These are phyloP conservation scores for Natrix natrix DNA, from an alignment of 2,797 vertebrate genomes.

Conservation along the genomic window DNA sequence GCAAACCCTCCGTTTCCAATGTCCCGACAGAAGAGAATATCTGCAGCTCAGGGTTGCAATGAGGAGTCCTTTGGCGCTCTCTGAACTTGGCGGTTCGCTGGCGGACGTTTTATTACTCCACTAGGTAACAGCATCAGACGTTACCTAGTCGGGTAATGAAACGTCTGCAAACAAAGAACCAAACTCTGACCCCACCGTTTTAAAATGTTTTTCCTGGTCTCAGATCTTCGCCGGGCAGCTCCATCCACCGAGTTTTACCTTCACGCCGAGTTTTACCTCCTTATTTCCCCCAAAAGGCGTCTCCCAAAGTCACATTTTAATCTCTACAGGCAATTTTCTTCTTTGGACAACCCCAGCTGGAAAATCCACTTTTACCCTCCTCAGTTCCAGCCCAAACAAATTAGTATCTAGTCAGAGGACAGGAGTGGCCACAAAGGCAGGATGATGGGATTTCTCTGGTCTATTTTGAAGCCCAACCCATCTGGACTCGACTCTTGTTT, in stretches of 20 bases:
- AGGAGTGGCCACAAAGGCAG: neutral
- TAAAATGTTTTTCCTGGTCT: neutral
- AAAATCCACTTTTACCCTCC: neutral
- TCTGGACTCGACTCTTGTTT: neutral
- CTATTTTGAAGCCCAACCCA: too few relatives aligned
- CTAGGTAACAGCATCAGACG: neutral
- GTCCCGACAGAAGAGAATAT: neutral
- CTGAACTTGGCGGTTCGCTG: neutral
- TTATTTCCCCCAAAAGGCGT: neutral
- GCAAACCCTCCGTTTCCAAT: neutral
- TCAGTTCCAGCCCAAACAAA: neutral
- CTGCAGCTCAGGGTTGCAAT: neutral
- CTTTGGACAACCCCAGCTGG: neutral
- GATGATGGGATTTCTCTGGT: neutral
- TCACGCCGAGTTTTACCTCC: neutral
- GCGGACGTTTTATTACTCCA: neutral
- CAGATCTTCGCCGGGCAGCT: neutral
- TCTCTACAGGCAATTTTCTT: neutral
- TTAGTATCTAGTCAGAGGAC: neutral
- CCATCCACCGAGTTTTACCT: neutral
- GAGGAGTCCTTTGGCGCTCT: neutral
- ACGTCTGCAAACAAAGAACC: neutral
- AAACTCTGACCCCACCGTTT: neutral
- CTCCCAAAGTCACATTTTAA: neutral
- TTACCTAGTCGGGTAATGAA: neutral